Evolutionary conservation across 1,140 invertebrate species (phyloP).

Genomic region (Apis dorsata): DNA sequence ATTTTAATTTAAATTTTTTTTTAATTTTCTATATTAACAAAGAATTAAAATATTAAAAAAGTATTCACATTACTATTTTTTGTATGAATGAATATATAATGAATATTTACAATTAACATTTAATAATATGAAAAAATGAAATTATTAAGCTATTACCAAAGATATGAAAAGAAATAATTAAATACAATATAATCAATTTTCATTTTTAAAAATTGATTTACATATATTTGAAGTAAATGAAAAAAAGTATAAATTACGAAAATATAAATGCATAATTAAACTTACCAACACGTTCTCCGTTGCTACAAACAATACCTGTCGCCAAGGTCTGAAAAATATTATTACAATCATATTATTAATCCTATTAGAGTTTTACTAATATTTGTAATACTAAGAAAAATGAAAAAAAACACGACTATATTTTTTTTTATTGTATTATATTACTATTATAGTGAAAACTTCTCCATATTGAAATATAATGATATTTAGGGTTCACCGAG

Average conservation of each 20-base stretch:
- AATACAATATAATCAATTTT: background rate
- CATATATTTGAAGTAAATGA: background rate
- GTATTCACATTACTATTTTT: no score
- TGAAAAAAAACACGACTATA: no score
- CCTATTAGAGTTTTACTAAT: background rate
- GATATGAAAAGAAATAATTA: no score
- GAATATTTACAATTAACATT: background rate
- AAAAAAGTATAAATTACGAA: slow-evolving; percentile 17
- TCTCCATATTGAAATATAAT: background rate
- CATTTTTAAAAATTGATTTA: background rate
- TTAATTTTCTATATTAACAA: no score
- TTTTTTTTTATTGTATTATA: background rate
- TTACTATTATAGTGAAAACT: background rate
- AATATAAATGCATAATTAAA: slow-evolving; percentile 15
- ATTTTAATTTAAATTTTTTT: background rate
- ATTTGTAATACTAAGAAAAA: background rate
- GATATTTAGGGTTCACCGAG: background rate
- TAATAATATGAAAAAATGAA: background rate
- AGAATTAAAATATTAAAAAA: no score
- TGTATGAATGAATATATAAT: background rate
- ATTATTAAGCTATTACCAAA: no score
- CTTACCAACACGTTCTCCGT: slow-evolving; percentile 67
- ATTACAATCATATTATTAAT: slow-evolving; percentile 15
- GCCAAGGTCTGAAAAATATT: slow-evolving; percentile 63
- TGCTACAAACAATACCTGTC: slow-evolving; percentile 57